Base-by-base conservation (phyloP, 35 echinoderm and acorn worm genomes). In the Ophiothrix spiculata region DNA sequence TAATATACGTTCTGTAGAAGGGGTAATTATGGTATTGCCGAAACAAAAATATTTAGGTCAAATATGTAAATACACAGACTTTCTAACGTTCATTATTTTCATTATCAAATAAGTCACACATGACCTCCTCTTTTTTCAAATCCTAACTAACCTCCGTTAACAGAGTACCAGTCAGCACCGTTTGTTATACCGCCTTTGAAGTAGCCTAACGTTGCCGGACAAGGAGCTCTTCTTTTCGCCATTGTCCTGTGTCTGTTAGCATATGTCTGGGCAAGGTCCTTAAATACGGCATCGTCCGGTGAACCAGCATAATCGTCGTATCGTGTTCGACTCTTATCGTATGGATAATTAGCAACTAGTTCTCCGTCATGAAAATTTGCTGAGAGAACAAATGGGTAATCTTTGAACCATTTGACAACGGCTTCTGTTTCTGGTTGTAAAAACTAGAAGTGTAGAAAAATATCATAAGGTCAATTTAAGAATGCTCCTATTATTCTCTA, bases 261-360 rank as follows among this genome's bases (percentile, higher is more conserved):
- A 74, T 99, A 99, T 2, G 87, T 87, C 19, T 85, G 40, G 0
- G 96, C 92, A 4, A 99, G 56, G 33, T 94, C 84, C n/a, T 87
- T 86, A 83, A 99, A 99, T 32, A 99, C 33, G 17, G 82, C 86
- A 76, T 99, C 96, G 29, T 99, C 96, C 19, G 91, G 92, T 13
- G 92, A 89, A 0, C 86, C 86, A 0, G 92, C 80, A 77, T 99
- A 99, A 54, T 60, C 90, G 73, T 82, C 85, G 15, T 78, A 82
- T 16, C 74, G 78, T 37, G 76, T 93, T 16, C 92, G 85, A 32
- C 88, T 91, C 36, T 81, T 94, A 40, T 99, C 96, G 79, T 94
- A 99, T 0, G 96, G 96, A 54, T 94, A 99, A 38, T 98, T 99
- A 1, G 96, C 96, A 8, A 99, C 96, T 78, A 94, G 37, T n/a